Conservation (phyloP, 2,797 vertebrate genomes). For the Myotis vivesi region DNA sequence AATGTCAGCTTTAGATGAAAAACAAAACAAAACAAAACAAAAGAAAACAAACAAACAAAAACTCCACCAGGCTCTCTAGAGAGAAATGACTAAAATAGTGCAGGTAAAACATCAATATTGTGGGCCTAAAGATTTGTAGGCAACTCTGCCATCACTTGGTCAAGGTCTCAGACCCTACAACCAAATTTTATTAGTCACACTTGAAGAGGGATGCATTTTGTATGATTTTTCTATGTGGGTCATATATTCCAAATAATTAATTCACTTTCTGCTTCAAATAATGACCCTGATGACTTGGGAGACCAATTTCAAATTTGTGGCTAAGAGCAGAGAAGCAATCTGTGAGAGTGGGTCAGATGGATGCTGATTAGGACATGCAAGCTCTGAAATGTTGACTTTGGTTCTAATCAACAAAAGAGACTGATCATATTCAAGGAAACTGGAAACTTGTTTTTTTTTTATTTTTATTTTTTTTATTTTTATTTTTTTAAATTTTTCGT, state of each 20-base stretch:
- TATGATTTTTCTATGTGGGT: background rate
- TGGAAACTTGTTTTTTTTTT: background rate
- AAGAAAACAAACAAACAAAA: background rate
- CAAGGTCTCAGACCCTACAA: background rate
- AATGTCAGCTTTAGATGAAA: background rate
- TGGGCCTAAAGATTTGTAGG: background rate
- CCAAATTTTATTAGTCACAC: background rate
- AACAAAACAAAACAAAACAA: background rate
- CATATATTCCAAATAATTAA: constrained; percentile 1
- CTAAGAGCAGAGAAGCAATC: background rate
- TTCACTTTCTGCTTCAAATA: background rate
- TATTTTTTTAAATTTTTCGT: no score
- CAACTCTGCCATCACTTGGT: background rate
- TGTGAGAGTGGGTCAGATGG: background rate
- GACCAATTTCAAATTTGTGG: background rate
- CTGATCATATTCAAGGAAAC: background rate
- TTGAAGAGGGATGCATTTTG: background rate
- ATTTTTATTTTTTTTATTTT: no score
- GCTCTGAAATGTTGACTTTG: background rate
- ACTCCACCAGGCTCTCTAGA: background rate
- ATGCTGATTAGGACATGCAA: background rate
- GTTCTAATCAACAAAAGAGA: background rate
- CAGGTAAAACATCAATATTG: fast-evolving
- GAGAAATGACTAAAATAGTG: background rate
- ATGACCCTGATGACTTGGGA: background rate